Conservation (phyloP, 2,888 invertebrate genomes). For the Muschampia plurimacula region DNA sequence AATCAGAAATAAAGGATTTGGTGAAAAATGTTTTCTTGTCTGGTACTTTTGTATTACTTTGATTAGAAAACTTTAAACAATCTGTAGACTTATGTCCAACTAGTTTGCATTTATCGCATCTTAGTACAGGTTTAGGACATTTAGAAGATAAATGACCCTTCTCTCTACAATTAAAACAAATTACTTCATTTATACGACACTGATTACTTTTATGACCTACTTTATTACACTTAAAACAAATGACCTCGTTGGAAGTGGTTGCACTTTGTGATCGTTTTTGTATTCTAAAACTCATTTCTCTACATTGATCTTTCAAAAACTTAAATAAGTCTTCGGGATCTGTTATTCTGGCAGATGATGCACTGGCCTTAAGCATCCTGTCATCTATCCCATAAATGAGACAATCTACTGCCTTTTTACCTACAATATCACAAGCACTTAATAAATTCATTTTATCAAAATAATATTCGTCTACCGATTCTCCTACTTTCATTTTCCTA, state of each 20-base stretch:
- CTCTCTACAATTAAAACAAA: slow-evolving; percentile 16
- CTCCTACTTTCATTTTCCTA: slow-evolving; percentile 33
- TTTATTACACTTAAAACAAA: slow-evolving; percentile 16
- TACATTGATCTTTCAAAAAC: slow-evolving; percentile 38
- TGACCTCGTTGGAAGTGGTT: slow-evolving; percentile 3
- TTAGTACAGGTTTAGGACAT: slow-evolving; percentile 13
- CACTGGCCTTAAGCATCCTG: slow-evolving; percentile 36
- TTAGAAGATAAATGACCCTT: slow-evolving; percentile 1
- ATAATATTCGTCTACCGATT: slow-evolving; percentile 42
- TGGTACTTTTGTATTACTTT: background rate
- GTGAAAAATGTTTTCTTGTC: slow-evolving; percentile 4
- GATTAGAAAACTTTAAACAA: slow-evolving; percentile 2
- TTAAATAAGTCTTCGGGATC: slow-evolving; percentile 41
- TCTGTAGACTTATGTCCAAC: slow-evolving; percentile 9
- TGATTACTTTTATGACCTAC: slow-evolving; percentile 12
- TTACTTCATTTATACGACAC: slow-evolving; percentile 4
- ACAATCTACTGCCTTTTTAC: slow-evolving; percentile 41
- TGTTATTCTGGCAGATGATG: slow-evolving; percentile 35
- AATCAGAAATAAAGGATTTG: background rate
- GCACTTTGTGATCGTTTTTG: background rate
- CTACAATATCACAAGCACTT: slow-evolving; percentile 41
- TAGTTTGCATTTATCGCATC: background rate
- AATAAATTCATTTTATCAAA: slow-evolving; percentile 41
- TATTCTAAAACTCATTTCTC: slow-evolving; percentile 4
- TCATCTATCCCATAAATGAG: slow-evolving; percentile 39